Percentiles rank a stretch among this genome's conserved stretches.
phyloP scores from a whole-genome alignment of 2,888 invertebrate species.

The Drosophila parthenogenetica region DNA sequence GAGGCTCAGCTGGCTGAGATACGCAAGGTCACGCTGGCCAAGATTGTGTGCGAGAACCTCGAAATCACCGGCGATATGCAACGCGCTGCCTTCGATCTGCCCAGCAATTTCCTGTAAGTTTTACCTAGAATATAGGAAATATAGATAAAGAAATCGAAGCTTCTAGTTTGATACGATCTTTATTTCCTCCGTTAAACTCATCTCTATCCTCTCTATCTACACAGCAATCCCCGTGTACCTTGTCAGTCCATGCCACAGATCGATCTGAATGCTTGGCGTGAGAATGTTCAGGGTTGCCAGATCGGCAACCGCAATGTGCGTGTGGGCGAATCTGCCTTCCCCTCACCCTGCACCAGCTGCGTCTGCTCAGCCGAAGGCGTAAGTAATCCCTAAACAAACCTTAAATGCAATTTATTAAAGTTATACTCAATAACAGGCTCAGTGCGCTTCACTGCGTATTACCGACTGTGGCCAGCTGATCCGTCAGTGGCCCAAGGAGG shows the following conservation, averaged over 20 bases:
- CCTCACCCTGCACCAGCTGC: constrained; percentile 96
- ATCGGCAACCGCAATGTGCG: constrained; percentile 92
- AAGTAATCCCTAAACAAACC: constrained; percentile 83
- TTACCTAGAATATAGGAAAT: too few species aligned
- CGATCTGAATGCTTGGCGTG: constrained; percentile 93
- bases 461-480: constrained; percentile 94
- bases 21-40: constrained; percentile 93
- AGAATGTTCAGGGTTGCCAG: constrained; percentile 92
- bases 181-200: neutral
- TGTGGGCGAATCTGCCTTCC: constrained; percentile 93
- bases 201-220: neutral
- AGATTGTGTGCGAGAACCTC: constrained; percentile 95
- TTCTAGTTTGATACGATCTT: too few species aligned
- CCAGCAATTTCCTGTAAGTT: constrained; percentile 93
- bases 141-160: too few species aligned
- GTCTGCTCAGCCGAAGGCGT: constrained; percentile 94
- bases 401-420: neutral
- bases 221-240: constrained; percentile 92
- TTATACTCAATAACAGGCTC: constrained; percentile 87
- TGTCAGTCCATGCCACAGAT: constrained; percentile 92
- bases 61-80: constrained; percentile 94
- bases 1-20: constrained; percentile 95
- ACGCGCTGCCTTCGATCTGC: constrained; percentile 94
- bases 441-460: constrained; percentile 94
- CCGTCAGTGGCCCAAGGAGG: constrained; percentile 93